Evolutionary conservation across 2,797 vertebrate genomes (phyloP).

Genomic region (Phoeniculus purpureus): DNA sequence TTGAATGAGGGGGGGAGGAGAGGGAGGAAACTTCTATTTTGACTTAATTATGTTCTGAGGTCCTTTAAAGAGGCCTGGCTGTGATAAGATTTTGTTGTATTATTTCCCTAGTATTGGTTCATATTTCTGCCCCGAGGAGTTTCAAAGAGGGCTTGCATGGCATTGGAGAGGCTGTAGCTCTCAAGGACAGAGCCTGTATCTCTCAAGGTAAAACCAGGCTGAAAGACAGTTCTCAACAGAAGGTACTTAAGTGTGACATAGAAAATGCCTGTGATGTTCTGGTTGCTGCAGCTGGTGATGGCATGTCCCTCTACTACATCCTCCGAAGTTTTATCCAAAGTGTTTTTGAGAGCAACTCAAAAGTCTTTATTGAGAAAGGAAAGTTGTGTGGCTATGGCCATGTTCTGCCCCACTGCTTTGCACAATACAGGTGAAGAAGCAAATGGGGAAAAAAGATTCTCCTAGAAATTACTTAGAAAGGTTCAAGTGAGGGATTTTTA

Average conservation of each 20-base stretch:
- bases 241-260: neutral
- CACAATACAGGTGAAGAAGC: neutral
- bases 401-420: neutral
- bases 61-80: slow-evolving; percentile 35
- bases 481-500: neutral
- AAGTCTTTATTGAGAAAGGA: neutral
- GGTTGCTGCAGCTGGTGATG: neutral
- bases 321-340: rapidly evolving
- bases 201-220: neutral
- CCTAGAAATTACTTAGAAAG: neutral
- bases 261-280: neutral
- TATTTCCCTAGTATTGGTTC: neutral
- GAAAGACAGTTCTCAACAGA: neutral
- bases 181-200: too few species aligned
- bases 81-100: slow-evolving; percentile 11
- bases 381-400: rapidly evolving
- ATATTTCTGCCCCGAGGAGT: slow-evolving; percentile 22
- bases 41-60: slow-evolving; percentile 48
- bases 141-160: neutral
- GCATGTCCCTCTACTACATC: neutral
- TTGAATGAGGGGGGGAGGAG: neutral
- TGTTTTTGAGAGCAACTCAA: neutral
- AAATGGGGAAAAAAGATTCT: rapidly evolving
- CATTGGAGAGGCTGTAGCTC: neutral
- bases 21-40: slow-evolving; percentile 60